Conservation (phyloP, 2,113 vertebrate species). For the Antigone vipio region DNA sequence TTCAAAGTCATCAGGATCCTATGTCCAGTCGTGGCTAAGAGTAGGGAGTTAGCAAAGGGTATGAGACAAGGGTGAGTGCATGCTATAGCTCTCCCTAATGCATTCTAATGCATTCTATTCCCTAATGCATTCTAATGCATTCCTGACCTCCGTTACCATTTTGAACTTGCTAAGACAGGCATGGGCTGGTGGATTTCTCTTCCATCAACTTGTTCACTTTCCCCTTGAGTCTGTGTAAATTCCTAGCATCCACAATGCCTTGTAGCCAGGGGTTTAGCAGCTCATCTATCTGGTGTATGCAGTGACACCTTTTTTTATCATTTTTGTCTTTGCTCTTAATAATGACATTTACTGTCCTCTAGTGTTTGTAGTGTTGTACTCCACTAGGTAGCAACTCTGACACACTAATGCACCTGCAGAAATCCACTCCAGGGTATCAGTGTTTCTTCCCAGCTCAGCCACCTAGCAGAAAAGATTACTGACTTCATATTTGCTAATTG, state of each 20-base stretch:
- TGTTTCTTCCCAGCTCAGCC: background rate
- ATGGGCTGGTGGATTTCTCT: background rate
- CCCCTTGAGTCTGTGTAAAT: background rate
- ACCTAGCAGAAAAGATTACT: background rate
- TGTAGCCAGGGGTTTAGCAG: background rate
- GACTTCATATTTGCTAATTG: background rate
- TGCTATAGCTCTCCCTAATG: background rate
- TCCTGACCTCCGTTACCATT: background rate
- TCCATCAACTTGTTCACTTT: background rate
- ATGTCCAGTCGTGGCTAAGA: background rate
- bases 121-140: background rate
- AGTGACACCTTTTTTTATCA: background rate
- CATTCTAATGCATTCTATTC: background rate
- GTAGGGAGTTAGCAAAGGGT: background rate
- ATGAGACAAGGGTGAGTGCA: background rate
- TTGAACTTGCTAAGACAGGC: background rate
- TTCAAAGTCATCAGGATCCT: background rate
- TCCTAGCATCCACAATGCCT: background rate
- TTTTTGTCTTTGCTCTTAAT: background rate
- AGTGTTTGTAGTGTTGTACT: background rate
- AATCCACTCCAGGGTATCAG: background rate
- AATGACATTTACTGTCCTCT: background rate
- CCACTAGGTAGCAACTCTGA: background rate
- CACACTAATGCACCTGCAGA: background rate
- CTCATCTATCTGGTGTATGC: background rate